A percentile compares a stretch with the other conserved stretches of the same genome.
phyloP scores from a whole-genome alignment of 2,113 vertebrate species.

The Aptenodytes patagonicus region DNA sequence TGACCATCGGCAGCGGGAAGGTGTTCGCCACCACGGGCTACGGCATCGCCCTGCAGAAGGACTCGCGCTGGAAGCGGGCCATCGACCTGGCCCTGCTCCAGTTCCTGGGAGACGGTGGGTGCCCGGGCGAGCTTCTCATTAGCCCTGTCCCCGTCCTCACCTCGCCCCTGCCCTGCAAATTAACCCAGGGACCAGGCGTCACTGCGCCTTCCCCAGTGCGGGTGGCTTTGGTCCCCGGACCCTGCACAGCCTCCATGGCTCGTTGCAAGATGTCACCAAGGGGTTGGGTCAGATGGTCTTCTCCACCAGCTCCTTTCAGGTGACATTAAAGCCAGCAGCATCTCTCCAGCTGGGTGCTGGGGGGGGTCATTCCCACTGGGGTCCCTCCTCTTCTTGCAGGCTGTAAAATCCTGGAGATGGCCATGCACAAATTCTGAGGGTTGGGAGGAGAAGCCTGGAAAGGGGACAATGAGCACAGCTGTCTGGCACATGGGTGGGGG shows the following conservation, averaged over 20 bases:
- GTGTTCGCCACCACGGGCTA: conserved; percentile 97
- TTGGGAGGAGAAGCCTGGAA: neutral
- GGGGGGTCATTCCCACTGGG: neutral
- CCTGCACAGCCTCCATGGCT: neutral
- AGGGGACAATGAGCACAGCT: neutral
- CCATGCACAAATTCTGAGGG: neutral
- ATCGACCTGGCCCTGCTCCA: conserved; percentile 95
- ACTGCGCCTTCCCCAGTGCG: neutral
- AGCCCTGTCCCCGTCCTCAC: neutral
- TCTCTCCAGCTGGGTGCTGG: neutral
- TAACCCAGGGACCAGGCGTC: neutral
- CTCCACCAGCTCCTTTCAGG: neutral
- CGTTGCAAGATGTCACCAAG: neutral
- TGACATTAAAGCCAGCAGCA: neutral
- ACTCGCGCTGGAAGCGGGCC: conserved; percentile 91
- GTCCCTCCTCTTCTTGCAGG: neutral
- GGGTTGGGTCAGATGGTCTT: neutral
- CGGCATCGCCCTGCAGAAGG: conserved; percentile 96
- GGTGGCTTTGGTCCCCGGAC: neutral
- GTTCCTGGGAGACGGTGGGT: conserved; percentile 93
- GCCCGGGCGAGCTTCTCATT: fast-evolving
- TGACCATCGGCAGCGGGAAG: conserved; percentile 96
- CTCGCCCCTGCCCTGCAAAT: neutral
- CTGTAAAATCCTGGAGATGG: neutral
- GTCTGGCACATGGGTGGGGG: neutral